Evolutionary conservation across 2,888 invertebrate species (phyloP).

Genomic region (Argyra leucocephala): DNA sequence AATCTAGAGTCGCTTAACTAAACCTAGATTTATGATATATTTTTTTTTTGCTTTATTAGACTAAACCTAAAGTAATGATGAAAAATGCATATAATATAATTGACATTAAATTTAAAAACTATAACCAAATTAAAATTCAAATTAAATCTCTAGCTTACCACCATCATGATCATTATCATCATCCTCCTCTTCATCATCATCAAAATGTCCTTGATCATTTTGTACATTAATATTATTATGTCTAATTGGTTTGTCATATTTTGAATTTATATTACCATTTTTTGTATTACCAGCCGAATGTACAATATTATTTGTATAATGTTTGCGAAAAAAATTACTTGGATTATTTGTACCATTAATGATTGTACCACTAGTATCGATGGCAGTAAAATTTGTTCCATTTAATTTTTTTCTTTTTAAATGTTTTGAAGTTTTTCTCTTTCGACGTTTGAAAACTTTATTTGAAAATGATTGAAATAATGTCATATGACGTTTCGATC

Average conservation of each 20-base stretch:
- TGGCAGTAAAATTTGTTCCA: neutral
- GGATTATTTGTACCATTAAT: slow-evolving; percentile 14
- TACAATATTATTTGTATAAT: neutral
- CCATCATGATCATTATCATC: slow-evolving; percentile 21
- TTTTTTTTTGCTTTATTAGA: too few relatives aligned
- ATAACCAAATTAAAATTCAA: too few relatives aligned
- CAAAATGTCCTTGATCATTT: neutral
- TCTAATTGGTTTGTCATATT: neutral
- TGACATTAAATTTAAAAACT: too few relatives aligned
- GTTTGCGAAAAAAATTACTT: slow-evolving; percentile 8
- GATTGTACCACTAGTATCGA: slow-evolving; percentile 12
- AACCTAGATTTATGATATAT: too few relatives aligned
- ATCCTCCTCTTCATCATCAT: slow-evolving; percentile 6
- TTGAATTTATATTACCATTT: neutral
- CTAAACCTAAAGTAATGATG: too few relatives aligned
- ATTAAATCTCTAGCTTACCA: too few relatives aligned
- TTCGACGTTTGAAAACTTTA: slow-evolving; percentile 14
- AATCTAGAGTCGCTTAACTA: too few relatives aligned
- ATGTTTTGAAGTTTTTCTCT: slow-evolving; percentile 22
- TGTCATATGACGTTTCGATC: slow-evolving; percentile 20
- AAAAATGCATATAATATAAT: too few relatives aligned
- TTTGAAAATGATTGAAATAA: neutral
- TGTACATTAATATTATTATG: slow-evolving; percentile 8
- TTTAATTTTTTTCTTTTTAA: slow-evolving; percentile 12
- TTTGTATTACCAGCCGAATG: neutral